These are phyloP conservation scores for Astreopora myriophthalma DNA, from an alignment of 64 coral and sea anemone genomes.

Conservation along the genomic window DNA sequence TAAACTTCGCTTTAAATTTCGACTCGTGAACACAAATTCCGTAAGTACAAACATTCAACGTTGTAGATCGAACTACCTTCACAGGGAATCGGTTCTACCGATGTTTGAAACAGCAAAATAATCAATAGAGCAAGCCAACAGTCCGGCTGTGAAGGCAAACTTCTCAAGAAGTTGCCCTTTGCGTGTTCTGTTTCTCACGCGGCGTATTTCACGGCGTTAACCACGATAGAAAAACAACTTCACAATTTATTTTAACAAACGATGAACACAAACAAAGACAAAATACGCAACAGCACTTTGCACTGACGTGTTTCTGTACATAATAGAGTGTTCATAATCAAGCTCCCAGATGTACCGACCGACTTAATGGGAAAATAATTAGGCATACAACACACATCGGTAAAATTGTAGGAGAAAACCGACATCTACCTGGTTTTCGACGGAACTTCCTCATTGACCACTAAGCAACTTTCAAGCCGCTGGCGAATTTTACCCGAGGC, in stretches of 20 bases:
- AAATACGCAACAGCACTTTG: not conserved
- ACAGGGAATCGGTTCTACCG: not conserved
- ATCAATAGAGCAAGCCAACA: not conserved
- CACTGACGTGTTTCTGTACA: not conserved
- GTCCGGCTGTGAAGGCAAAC: not conserved
- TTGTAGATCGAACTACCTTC: no score
- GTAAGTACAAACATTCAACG: not conserved
- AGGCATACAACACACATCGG: not conserved
- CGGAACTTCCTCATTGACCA: not conserved
- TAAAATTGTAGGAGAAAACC: not conserved
- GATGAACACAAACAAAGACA: not conserved
- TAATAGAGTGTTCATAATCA: constrained; percentile 1
- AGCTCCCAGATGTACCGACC: not conserved
- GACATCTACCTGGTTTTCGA: not conserved
- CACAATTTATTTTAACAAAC: not conserved
- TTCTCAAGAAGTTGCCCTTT: not conserved
- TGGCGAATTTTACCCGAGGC: not conserved
- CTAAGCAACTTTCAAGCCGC: not conserved
- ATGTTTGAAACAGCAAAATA: not conserved
- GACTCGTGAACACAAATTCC: not conserved
- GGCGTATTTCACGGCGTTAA: not conserved
- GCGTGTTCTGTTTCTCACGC: not conserved
- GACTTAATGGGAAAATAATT: constrained; percentile 12
- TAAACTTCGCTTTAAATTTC: not conserved
- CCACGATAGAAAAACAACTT: constrained; percentile 3